Percentiles rank a stretch among this genome's conserved stretches.
Evolutionary conservation across 2,797 vertebrate species (phyloP).

Genomic region (Gallinago stenura): DNA sequence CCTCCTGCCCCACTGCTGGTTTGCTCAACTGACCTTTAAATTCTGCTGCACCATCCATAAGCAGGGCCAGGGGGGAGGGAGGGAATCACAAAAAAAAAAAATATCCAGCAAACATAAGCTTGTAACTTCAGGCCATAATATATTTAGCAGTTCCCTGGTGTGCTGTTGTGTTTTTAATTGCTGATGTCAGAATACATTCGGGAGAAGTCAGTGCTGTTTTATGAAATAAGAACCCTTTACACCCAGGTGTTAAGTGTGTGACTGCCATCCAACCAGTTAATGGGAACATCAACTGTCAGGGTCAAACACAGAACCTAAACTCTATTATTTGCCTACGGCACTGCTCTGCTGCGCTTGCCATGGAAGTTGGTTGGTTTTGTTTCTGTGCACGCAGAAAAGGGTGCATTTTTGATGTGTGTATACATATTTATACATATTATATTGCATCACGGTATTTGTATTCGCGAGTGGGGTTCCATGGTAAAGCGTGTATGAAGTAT

Average conservation of each 20-base stretch:
- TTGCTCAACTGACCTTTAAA: neutral
- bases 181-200: neutral
- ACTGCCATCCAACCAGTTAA: neutral
- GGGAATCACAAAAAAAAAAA: neutral
- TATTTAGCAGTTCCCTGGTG: slow-evolving; percentile 32
- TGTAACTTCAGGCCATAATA: slow-evolving; percentile 13
- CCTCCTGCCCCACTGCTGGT: neutral
- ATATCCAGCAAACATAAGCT: neutral
- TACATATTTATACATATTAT: neutral
- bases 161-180: slow-evolving; percentile 8
- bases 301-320: neutral
- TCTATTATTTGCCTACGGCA: neutral
- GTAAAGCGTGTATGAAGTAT: neutral
- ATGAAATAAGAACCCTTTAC: neutral
- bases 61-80: no score
- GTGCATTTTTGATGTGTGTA: neutral
- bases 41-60: neutral
- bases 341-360: neutral
- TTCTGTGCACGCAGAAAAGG: neutral
- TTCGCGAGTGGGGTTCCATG: neutral
- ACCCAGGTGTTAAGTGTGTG: neutral
- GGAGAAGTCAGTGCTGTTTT: slow-evolving; percentile 19
- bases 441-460: rapidly evolving
- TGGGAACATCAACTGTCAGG: neutral
- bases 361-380: neutral